These are phyloP conservation scores for Megaceryle maxima DNA, from an alignment of 2,113 vertebrate species.

Conservation along the genomic window DNA sequence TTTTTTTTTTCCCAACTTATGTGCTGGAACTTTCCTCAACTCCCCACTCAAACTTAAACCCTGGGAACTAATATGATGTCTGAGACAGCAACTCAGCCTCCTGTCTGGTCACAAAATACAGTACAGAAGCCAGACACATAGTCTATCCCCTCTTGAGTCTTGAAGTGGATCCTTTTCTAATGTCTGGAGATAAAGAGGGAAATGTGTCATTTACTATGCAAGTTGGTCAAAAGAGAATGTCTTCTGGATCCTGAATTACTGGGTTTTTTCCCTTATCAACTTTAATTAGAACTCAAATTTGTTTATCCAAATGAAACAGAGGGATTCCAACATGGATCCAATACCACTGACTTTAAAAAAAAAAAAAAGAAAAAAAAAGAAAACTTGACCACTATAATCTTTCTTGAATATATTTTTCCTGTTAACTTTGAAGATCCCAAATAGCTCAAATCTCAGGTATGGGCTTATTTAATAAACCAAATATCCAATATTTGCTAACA, in stretches of 20 bases:
- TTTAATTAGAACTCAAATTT: background rate
- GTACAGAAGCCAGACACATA: background rate
- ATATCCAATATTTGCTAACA: background rate
- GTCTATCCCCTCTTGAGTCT: background rate
- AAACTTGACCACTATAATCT: background rate
- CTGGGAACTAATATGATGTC: background rate
- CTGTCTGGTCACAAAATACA: background rate
- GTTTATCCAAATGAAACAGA: background rate
- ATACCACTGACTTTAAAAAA: background rate
- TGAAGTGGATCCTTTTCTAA: background rate
- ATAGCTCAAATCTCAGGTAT: background rate
- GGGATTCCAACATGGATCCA: background rate
- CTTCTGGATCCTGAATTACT: background rate
- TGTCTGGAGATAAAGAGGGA: background rate
- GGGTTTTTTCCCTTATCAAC: background rate
- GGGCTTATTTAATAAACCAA: background rate
- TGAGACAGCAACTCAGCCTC: background rate
- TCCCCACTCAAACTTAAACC: background rate
- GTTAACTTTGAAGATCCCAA: background rate
- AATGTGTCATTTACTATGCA: background rate
- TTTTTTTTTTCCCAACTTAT: background rate
- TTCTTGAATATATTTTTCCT: background rate
- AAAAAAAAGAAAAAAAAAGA: background rate
- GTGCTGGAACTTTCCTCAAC: background rate
- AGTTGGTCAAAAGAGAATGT: background rate